These are phyloP conservation scores for Eulacestoma nigropectus DNA, from an alignment of 2,113 vertebrate genomes.

Conservation along the genomic window DNA sequence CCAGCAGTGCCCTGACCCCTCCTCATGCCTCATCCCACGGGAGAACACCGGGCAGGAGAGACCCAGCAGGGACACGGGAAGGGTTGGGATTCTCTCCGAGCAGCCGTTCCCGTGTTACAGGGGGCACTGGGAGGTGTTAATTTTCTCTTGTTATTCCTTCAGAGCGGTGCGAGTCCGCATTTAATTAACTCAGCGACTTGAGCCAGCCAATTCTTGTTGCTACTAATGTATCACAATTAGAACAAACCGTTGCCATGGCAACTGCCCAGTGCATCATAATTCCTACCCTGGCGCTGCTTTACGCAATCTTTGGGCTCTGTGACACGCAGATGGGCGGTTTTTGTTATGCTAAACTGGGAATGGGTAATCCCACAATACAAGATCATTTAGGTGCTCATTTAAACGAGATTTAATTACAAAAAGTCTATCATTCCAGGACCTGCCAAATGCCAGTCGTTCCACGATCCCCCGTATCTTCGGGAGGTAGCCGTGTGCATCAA, in stretches of 20 bases:
- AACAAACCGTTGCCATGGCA: conserved; percentile 55
- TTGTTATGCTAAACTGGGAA: background rate
- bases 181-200: conserved; percentile 64
- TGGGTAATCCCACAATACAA: conserved; percentile 9
- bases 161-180: conserved; percentile 35
- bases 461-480: background rate
- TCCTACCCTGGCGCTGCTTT: background rate
- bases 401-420: conserved; percentile 11
- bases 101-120: background rate
- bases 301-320: background rate
- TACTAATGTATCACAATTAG: conserved; percentile 68
- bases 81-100: rapidly evolving
- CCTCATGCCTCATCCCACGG: background rate
- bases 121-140: background rate
- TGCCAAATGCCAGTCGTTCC: background rate
- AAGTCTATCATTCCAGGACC: background rate
- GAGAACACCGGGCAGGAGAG: background rate
- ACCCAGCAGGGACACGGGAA: rapidly evolving
- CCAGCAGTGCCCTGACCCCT: background rate
- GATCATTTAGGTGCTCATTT: background rate
- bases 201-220: conserved; percentile 45
- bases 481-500: background rate
- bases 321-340: background rate
- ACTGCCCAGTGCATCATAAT: conserved; percentile 25
- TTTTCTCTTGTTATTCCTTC: background rate